Evolutionary conservation across 2,797 vertebrate genomes (phyloP), one percentile per base, ranked within the genome.

Genomic region (Pogonophryne albipinna): DNA sequence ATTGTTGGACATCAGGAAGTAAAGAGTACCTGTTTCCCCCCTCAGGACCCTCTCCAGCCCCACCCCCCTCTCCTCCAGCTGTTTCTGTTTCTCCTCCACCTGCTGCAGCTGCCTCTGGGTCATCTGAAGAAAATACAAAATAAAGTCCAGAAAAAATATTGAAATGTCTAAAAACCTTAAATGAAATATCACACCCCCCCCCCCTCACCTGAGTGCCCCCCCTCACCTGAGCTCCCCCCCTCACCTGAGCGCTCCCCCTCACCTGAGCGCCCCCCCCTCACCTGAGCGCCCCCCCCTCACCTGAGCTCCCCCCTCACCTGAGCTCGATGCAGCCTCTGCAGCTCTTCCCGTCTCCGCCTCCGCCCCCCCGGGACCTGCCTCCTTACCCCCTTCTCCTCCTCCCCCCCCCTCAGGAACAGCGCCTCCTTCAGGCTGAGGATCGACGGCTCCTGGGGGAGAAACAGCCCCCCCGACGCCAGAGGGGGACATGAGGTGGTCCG

Each of bases 61-160:
- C 20, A 99, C 97, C 2, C 98, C 98, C 63, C 94, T 94, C 80
- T 98, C 97, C 87, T 99, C 98, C 0, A 99, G 91, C 71, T 97
- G 96, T 55, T 96, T 94, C 91, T 99, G 98, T 83, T 96, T 97
- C 85, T 99, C 97, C 83, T 99, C 98, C 87, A 99, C 96, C 90
- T 98, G 97, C 83, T 99, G 97, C 91, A 99, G 92, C 87, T 97
- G 96, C 10, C 96, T 93, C 88, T 99, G 98, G 91, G 99, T 98
- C 78, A 97, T 96, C 98, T 99, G 8, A 8, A 38, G 6, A 8
- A 38, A 27, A 27, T 4, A 27, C 27, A 27, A 5, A 4, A 27
- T 27, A 27, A 4, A 27, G 27, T 34, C 34, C 6, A 38, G 34
- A 38, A 6, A 8, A 6, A 6, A 1, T 27, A 0, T 8, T 34